Base-by-base conservation (phyloP, 2,113 vertebrate species). In the Microcebus tavaratra region DNA sequence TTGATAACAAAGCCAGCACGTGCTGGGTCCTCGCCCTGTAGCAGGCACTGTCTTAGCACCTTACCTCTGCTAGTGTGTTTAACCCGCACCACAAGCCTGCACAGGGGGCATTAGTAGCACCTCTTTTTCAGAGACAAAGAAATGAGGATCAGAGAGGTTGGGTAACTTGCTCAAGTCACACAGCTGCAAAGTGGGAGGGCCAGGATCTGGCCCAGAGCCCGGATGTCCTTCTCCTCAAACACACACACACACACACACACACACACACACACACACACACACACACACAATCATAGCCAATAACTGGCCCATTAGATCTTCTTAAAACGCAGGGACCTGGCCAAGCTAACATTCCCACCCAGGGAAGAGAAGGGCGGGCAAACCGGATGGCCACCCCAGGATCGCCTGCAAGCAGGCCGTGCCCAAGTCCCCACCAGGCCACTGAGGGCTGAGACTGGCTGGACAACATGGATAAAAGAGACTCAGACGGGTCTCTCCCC, bases 21-120 rank as follows among this genome's bases (percentile, higher is more conserved):
- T 11, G 48, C 14, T 10, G 0, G 0, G 11, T 31, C 39, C 25
- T 68, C 3, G 2, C 29, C 4, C 2, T 0, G 6, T 7, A 48
- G 50, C 18, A 6, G 9, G 50, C 10, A 10, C 83, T 25, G 27
- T 11, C n/a, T 48, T 1, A 18, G n/a, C 34, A 2, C 0, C 4
- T 29, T 8, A 8, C n/a, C 10, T 72, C 68, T 70, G 6, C 8
- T 45, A 36, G 23, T 63, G 55, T 91, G 2, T 87, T 87, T 18
- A 53, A 65, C 1, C n/a, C 27, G 55, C 27, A 81, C 13, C 1
- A 0, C 70, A 85, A 50, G 63, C 1, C 4, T 42, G 1, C 45
- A 29, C 23, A 55, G 5, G 55, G 55, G 53, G 5, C n/a, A 50
- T 21, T 23, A n/a, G 31, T 15, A 29, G 53, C 12, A 25, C 2